Conservation (phyloP, 2,113 vertebrate species). For the Aspiorhynchus laticeps region DNA sequence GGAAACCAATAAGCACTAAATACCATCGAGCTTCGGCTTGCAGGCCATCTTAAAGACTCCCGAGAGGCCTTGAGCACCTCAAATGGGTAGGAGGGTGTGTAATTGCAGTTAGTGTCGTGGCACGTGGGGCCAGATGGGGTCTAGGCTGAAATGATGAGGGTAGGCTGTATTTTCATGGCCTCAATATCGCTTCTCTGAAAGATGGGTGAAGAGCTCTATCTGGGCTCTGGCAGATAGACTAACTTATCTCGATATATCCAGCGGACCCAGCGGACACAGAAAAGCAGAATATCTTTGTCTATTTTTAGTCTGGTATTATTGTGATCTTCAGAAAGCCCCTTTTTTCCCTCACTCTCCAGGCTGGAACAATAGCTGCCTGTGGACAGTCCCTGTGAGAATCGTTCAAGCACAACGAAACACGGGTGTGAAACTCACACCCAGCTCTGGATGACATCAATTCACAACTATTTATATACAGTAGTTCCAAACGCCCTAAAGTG, state of each 20-base stretch:
- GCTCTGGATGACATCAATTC: conserved; percentile 19
- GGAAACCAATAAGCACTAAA: conserved; percentile 60
- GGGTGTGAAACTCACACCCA: conserved; percentile 2
- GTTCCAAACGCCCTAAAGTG: conserved; percentile 5
- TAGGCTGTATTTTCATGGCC: conserved; percentile 39
- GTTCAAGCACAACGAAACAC: neutral
- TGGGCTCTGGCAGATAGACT: conserved; percentile 10
- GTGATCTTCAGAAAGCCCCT: conserved; percentile 40
- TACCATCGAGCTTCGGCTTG: conserved; percentile 20
- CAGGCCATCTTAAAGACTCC: conserved; percentile 60
- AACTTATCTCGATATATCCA: conserved; percentile 42
- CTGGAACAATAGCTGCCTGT: conserved; percentile 34
- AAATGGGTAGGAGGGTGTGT: conserved; percentile 54
- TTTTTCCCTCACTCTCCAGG: neutral
- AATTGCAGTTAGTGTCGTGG: conserved; percentile 71
- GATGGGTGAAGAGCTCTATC: conserved; percentile 44
- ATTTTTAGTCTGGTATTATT: conserved; percentile 25
- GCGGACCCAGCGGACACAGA: too few relatives aligned
- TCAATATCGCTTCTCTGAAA: conserved; percentile 47
- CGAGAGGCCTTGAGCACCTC: conserved; percentile 24
- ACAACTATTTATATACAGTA: conserved; percentile 2
- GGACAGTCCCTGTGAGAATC: conserved; percentile 25
- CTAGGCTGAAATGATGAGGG: conserved; percentile 48
- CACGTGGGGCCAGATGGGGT: conserved; percentile 70
- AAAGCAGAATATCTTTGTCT: neutral